Percentiles rank a stretch among this genome's conserved stretches.
Evolutionary conservation across 1,140 invertebrate species (phyloP).

Genomic region (Bombus breviceps): DNA sequence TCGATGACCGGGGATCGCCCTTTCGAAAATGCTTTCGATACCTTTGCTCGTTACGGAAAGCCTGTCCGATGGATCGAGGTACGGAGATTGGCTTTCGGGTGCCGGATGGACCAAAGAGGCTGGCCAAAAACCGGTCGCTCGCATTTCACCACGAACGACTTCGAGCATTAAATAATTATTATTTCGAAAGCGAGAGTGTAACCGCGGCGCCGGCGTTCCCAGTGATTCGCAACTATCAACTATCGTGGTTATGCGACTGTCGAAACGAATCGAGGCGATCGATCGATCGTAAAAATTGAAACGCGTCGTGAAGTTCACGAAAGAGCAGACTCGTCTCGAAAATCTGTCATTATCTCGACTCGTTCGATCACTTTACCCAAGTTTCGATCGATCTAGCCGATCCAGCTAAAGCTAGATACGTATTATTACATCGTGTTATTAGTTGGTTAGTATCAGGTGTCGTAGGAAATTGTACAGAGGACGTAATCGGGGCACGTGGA

Average conservation of each 20-base stretch:
- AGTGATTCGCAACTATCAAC: background rate
- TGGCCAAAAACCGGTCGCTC: constrained; percentile 55
- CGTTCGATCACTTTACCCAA: fast-evolving
- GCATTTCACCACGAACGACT: constrained; percentile 63
- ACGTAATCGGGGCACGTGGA: too few relatives aligned
- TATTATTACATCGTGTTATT: too few relatives aligned
- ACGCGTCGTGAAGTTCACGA: fast-evolving
- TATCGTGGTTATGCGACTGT: fast-evolving
- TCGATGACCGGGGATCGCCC: background rate
- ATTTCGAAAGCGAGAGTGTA: constrained; percentile 79
- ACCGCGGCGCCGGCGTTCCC: constrained; percentile 52
- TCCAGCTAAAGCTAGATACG: too few relatives aligned
- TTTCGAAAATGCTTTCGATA: constrained; percentile 25
- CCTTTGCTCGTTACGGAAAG: background rate
- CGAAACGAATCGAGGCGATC: too few relatives aligned
- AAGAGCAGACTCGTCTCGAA: too few relatives aligned
- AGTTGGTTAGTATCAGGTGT: too few relatives aligned
- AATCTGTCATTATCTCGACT: too few relatives aligned
- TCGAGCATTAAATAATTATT: constrained; percentile 78
- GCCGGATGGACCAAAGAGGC: background rate
- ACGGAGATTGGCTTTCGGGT: background rate
- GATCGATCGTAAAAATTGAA: too few relatives aligned
- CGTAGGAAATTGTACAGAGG: too few relatives aligned
- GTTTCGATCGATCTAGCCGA: too few relatives aligned
- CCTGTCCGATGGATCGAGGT: background rate